A percentile compares a stretch with the other conserved stretches of the same genome.
Conservation (phyloP, 2,797 vertebrate species). For the Linurgus olivaceus region DNA sequence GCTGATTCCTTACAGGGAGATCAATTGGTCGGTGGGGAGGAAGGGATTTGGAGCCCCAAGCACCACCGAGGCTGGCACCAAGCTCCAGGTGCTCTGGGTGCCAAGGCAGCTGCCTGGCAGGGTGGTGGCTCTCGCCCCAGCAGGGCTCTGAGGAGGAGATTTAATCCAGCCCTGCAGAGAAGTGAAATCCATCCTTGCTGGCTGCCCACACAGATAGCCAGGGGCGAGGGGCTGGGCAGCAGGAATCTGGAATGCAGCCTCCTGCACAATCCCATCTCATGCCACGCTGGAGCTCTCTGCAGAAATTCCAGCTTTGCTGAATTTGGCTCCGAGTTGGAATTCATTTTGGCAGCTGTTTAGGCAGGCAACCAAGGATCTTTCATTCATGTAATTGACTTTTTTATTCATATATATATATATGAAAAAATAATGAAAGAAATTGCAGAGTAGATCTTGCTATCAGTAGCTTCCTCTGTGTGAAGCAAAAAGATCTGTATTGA, state of each 20-base stretch:
- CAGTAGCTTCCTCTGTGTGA: not conserved
- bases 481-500: not conserved
- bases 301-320: slow-evolving; percentile 31
- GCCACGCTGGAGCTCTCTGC: slow-evolving; percentile 3
- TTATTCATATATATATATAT: not conserved
- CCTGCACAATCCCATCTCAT: not conserved
- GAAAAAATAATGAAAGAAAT: slow-evolving; percentile 37
- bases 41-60: not conserved
- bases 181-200: not conserved
- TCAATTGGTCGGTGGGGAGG: not conserved
- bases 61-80: not conserved
- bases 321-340: slow-evolving; percentile 34
- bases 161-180: not conserved
- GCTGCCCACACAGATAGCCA: not conserved
- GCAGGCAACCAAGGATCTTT: slow-evolving; percentile 49
- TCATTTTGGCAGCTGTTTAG: slow-evolving; percentile 59
- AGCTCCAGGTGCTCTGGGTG: not conserved
- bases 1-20: not conserved
- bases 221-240: not conserved
- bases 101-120: slow-evolving; percentile 10
- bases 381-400: slow-evolving; percentile 62
- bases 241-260: not conserved
- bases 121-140: not conserved
- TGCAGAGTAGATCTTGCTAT: not conserved
- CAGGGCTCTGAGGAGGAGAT: not conserved